Conservation (phyloP, 2,888 invertebrate species). For the Harmothoe impar region DNA sequence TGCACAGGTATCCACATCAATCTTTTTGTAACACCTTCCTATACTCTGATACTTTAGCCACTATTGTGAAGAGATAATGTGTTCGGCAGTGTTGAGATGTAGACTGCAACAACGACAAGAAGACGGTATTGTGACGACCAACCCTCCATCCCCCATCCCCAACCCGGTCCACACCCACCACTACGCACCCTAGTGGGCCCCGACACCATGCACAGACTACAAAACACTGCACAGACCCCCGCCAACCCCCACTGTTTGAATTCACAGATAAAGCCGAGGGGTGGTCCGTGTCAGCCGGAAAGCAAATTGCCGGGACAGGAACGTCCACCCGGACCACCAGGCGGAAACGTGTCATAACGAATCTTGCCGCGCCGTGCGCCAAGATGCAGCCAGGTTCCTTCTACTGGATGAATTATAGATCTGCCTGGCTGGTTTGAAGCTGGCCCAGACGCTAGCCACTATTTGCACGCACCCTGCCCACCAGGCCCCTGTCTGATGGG, state of each 20-base stretch:
- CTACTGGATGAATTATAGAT: slow-evolving; percentile 33
- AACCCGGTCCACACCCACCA: no score
- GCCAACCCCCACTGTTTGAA: not conserved
- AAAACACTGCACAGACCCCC: not conserved
- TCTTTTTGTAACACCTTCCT: no score
- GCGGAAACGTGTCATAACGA: slow-evolving; percentile 18
- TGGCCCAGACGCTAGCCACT: not conserved
- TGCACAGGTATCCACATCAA: no score
- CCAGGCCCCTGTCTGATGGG: slow-evolving; percentile 10
- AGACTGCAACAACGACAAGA: no score
- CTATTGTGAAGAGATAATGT: no score
- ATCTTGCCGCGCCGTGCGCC: not conserved
- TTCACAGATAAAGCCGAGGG: not conserved
- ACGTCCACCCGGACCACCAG: not conserved
- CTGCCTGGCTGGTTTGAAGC: not conserved
- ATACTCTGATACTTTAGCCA: no score
- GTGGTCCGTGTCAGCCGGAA: not conserved
- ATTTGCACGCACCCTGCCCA: not conserved
- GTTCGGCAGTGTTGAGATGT: no score
- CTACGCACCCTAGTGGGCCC: no score
- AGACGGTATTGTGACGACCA: no score
- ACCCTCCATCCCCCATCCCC: no score
- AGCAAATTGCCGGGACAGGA: slow-evolving; percentile 24
- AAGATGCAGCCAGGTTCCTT: not conserved
- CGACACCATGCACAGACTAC: not conserved